These are phyloP conservation scores for Vanessa atalanta DNA, from an alignment of 1,140 invertebrate genomes.

Conservation along the genomic window DNA sequence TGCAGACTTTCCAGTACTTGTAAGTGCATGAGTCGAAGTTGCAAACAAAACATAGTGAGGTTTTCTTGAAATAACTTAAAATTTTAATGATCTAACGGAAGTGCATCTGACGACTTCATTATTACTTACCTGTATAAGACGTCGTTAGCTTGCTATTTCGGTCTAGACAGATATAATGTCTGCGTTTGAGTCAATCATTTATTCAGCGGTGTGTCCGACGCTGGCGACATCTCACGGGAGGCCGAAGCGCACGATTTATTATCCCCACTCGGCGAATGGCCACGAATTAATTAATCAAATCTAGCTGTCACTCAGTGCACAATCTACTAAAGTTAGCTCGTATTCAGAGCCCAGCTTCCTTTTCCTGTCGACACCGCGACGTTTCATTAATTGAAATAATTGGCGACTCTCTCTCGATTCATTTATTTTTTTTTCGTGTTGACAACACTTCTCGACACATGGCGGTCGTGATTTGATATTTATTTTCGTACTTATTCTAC, in stretches of 20 bases:
- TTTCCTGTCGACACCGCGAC: constrained; percentile 72
- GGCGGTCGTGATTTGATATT: constrained; percentile 12
- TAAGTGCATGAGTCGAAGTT: neutral
- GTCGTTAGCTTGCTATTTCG: constrained; percentile 75
- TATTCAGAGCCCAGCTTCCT: constrained; percentile 59
- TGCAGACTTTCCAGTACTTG: constrained; percentile 16
- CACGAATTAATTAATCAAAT: constrained; percentile 78
- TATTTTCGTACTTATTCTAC: constrained; percentile 10
- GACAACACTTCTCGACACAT: constrained; percentile 52
- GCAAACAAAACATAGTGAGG: constrained; percentile 27
- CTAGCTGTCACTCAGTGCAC: constrained; percentile 73
- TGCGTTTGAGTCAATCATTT: constrained; percentile 75
- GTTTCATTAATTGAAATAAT: constrained; percentile 78
- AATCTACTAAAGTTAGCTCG: constrained; percentile 70
- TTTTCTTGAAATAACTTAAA: constrained; percentile 55
- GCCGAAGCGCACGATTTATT: constrained; percentile 74
- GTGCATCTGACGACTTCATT: constrained; percentile 72
- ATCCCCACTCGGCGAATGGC: constrained; percentile 63
- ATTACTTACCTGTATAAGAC: constrained; percentile 73
- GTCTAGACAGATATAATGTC: constrained; percentile 71
- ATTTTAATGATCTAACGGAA: constrained; percentile 68
- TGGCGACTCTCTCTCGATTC: constrained; percentile 61
- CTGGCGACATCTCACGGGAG: constrained; percentile 77
- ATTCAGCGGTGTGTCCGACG: constrained; percentile 60
- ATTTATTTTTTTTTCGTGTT: constrained; percentile 65